Percentiles rank a stretch among this genome's conserved stretches.
Evolutionary conservation across 2,113 vertebrate species (phyloP).

Genomic region (Chunga burmeisteri): DNA sequence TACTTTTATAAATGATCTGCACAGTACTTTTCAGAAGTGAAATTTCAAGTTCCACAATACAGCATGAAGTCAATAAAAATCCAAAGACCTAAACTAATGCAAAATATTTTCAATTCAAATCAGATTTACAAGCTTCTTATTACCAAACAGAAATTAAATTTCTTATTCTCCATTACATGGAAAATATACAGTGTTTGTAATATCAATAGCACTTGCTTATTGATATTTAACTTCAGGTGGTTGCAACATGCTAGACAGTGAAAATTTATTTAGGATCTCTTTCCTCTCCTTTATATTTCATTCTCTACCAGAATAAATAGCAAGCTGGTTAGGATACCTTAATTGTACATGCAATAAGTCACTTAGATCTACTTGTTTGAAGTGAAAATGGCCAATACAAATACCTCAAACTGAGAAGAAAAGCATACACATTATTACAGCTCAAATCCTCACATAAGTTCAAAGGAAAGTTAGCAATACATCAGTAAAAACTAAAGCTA

Average conservation of each 20-base stretch:
- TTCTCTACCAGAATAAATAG: not conserved
- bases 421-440: not conserved
- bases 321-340: not conserved
- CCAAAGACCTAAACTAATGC: not conserved
- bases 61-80: not conserved
- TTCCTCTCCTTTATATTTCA: not conserved
- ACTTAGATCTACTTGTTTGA: not conserved
- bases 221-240: not conserved
- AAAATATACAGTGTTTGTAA: not conserved
- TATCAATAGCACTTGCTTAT: not conserved
- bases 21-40: not conserved
- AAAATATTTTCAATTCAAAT: not conserved
- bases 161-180: not conserved
- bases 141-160: not conserved
- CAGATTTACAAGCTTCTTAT: not conserved
- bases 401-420: not conserved
- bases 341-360: not conserved
- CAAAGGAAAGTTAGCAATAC: not conserved
- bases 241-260: not conserved
- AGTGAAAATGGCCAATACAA: not conserved
- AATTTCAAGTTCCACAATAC: not conserved
- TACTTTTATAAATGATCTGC: not conserved
- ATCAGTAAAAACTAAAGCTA: not conserved
- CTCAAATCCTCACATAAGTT: not conserved
- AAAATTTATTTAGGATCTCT: not conserved